phyloP scores from a whole-genome alignment of 2,888 invertebrate species.

The Sinhomidia bicolor region DNA sequence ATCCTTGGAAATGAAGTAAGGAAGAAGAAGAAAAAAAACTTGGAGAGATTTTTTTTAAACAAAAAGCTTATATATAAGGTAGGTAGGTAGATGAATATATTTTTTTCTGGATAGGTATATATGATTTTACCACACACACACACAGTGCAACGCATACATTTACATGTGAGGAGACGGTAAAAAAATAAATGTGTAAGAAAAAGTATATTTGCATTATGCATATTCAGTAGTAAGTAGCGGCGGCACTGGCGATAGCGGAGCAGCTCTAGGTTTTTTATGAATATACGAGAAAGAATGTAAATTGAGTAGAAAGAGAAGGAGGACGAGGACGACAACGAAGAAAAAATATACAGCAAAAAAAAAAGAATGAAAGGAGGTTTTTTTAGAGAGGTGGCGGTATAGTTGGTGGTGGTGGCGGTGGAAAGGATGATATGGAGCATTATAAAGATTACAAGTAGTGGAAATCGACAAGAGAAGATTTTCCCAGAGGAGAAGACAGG shows the following conservation, averaged over 20 bases:
- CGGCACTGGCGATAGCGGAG: neutral
- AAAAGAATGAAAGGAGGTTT: neutral
- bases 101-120: neutral
- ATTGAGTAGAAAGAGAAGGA: neutral
- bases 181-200: neutral
- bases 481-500: constrained; percentile 23
- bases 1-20: constrained; percentile 30
- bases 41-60: neutral
- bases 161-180: too few species aligned
- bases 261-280: too few species aligned
- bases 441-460: constrained; percentile 55
- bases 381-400: neutral
- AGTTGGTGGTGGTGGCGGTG: neutral
- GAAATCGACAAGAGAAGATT: constrained; percentile 64
- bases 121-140: neutral
- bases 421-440: constrained; percentile 39
- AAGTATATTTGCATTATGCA: constrained; percentile 5
- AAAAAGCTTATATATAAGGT: too few species aligned
- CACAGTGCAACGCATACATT: too few species aligned
- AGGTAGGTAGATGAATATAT: neutral
- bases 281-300: constrained; percentile 14
- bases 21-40: too few species aligned
- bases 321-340: too few species aligned
- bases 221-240: neutral
- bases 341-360: neutral